Evolutionary conservation across 2,113 vertebrate genomes (phyloP).

Genomic region (Cercopithecus mona): DNA sequence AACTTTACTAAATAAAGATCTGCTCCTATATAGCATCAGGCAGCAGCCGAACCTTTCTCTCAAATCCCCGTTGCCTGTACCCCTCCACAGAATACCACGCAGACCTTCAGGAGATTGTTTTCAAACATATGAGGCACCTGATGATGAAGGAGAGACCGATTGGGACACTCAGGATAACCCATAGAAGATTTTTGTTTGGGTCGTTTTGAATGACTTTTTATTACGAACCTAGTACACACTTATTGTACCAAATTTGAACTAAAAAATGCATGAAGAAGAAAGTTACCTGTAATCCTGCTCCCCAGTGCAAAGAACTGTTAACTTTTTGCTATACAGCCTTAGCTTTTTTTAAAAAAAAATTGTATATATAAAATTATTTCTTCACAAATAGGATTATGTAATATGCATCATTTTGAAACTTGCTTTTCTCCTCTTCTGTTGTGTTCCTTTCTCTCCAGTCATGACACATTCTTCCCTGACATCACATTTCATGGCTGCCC

Average conservation of each 20-base stretch:
- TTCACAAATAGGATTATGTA: not conserved
- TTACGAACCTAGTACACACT: not conserved
- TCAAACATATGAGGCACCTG: not conserved
- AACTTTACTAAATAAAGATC: constrained; percentile 30
- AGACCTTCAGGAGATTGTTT: not conserved
- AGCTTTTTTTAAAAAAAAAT: not conserved
- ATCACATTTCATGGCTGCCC: not conserved
- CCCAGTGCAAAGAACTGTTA: not conserved
- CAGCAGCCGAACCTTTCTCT: not conserved
- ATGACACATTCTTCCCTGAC: not conserved
- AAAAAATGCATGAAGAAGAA: not conserved
- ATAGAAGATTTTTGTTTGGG: not conserved
- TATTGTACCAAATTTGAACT: constrained; percentile 3
- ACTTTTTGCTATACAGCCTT: constrained; percentile 9
- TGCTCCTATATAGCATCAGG: not conserved
- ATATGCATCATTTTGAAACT: not conserved
- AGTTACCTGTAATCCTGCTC: not conserved
- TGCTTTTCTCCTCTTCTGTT: not conserved
- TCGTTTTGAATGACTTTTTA: constrained; percentile 9
- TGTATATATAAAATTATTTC: not conserved
- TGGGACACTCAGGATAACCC: constrained; percentile 1
- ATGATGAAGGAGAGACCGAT: not conserved
- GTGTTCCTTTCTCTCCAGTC: not conserved
- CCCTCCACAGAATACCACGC: not conserved
- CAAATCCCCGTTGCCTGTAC: not conserved